Evolutionary conservation across 2,888 invertebrate genomes (phyloP), one percentile per base, ranked within the genome.

Genomic region (Sesia apiformis): DNA sequence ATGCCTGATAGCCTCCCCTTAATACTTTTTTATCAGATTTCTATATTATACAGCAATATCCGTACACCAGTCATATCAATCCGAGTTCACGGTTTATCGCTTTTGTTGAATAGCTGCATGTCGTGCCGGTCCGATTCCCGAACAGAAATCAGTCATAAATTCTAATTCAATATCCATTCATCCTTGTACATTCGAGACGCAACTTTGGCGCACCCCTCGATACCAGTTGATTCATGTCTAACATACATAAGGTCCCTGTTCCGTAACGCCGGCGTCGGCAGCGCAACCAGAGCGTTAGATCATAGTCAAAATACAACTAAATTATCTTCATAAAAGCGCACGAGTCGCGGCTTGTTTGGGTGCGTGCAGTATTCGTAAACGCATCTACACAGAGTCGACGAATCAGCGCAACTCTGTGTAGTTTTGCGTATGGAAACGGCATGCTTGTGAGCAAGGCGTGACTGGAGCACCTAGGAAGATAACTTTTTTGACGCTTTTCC

Each of bases 1-100:
- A 90, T 90, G 90, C 90, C 90, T 87, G 84, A 90, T 90, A 89
- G 90, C 80, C 81, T 82, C 88, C 89, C 84, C 70, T 60, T 69
- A 69, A 70, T 67, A 69, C 65, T 71, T 72, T 77, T 77, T 72
- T 74, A 71, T 72, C 65, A 69, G 67, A 75, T 74, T 74, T 76
- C 70, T 66, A 62, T 76, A 71, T 77, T 78, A 72, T 79, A 74
- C n/a, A 78, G 72, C 65, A 74, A 64, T 69, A 72, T 77, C 80
- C 81, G 81, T 74, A 80, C 79, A 81, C 82, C 73, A 76, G 79
- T 83, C 74, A 71, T 57, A 71, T 81, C 84, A 80, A 81, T 83
- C 78, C 76, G 84, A 84, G 86, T 75, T 78, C 76, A 74, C 76
- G 78, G 75, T 81, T 81, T 82, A 78, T 70, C 83, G 84, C 85